Evolutionary conservation across 2,888 invertebrate species (phyloP).

Genomic region (Hipparchia semele): DNA sequence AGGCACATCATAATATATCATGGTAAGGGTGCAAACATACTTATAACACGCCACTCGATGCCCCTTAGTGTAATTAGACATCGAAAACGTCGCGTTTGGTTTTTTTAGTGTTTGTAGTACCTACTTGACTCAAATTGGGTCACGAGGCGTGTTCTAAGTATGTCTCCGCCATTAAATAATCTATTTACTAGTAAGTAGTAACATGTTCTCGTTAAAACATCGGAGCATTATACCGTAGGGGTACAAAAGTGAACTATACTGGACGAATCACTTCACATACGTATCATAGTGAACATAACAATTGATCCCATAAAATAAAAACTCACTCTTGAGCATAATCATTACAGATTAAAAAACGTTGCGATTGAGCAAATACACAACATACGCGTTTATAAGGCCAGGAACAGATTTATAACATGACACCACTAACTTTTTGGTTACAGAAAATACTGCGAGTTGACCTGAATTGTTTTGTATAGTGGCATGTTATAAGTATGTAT

Average conservation of each 20-base stretch:
- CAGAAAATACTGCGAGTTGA: neutral
- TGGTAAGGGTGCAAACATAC: neutral
- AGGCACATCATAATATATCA: conserved; percentile 71
- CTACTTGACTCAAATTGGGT: neutral
- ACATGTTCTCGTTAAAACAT: conserved; percentile 34
- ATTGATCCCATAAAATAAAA: conserved; percentile 69
- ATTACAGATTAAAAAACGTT: conserved; percentile 64
- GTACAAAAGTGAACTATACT: conserved; percentile 46
- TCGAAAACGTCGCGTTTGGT: neutral
- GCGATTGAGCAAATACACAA: conserved; percentile 73
- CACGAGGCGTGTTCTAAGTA: neutral
- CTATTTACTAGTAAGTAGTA: conserved; percentile 71
- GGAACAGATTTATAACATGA: neutral
- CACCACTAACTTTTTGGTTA: neutral
- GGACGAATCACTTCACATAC: conserved; percentile 68
- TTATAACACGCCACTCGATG: neutral
- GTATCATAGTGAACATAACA: conserved; percentile 55
- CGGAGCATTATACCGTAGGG: conserved; percentile 48
- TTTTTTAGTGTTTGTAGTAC: neutral
- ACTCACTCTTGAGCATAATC: conserved; percentile 78
- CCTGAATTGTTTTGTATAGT: neutral
- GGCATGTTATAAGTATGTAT: neutral
- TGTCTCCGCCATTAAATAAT: conserved; percentile 36
- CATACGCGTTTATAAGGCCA: conserved; percentile 39
- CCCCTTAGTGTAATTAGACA: neutral